Conservation (phyloP, 2,888 invertebrate genomes). For the Epinotia demarniana region DNA sequence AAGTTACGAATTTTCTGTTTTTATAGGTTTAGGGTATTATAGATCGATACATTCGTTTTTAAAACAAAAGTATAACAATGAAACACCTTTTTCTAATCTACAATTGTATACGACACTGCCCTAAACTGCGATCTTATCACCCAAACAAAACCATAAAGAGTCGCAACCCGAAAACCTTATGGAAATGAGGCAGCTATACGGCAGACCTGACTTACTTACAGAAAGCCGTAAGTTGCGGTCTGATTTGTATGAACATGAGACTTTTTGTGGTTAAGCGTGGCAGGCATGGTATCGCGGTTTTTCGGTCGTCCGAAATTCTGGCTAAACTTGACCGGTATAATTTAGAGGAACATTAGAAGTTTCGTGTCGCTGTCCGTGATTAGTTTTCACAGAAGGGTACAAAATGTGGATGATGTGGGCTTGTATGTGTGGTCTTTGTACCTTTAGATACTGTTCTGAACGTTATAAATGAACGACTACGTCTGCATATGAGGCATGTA, state of each 20-base stretch:
- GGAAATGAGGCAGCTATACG: slow-evolving; percentile 20
- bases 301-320: slow-evolving; percentile 14
- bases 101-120: slow-evolving; percentile 1
- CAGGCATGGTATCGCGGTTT: slow-evolving; percentile 1
- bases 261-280: not conserved
- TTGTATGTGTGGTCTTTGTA: not conserved
- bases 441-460: not conserved
- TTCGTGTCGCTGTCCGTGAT: slow-evolving; percentile 12
- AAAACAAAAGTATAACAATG: too few relatives aligned
- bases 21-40: too few relatives aligned
- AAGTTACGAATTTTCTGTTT: too few relatives aligned
- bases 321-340: slow-evolving; percentile 20
- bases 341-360: slow-evolving; percentile 25
- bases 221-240: not conserved
- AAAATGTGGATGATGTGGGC: not conserved
- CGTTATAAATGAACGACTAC: not conserved
- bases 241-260: not conserved
- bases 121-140: slow-evolving; percentile 16
- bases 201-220: not conserved
- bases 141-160: slow-evolving; percentile 33
- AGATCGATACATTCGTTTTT: too few relatives aligned
- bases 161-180: slow-evolving; percentile 31
- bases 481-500: too few relatives aligned
- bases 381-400: not conserved
- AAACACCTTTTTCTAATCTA: not conserved